Base-by-base conservation (phyloP, 2,113 vertebrate species). In the Steatornis caripensis region DNA sequence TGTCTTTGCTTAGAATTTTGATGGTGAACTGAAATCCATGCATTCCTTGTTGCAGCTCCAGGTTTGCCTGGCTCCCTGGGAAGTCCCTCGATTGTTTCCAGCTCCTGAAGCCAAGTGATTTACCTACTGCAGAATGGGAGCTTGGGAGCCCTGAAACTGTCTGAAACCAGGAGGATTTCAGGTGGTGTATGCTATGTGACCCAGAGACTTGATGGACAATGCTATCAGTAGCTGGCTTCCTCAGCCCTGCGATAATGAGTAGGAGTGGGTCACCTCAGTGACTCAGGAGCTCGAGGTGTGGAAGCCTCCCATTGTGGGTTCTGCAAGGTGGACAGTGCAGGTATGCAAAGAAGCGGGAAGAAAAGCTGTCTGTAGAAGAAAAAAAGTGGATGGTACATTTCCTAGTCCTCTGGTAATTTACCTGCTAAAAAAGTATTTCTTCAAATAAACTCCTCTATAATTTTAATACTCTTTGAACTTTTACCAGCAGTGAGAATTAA, bases 51-150 rank as follows among this genome's bases (percentile, higher is more conserved):
- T 74, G 46, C n/a, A 74, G 11, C 29, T 70, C 64, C 64, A 62
- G 68, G 64, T 90, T 90, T 93, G 39, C 61, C 32, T 69, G 68
- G 45, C 91, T 96, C 94, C 93, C 86, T 72, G 23, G 79, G 83
- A 90, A 90, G 85, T 57, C 46, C 32, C 49, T 74, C 93, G 83
- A 89, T 95, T 93, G 55, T 46, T 94, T 93, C 89, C 83, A 95
- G 75, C 49, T 93, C 64, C 86, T 77, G 68, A 81, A 84, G 54
- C 19, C 49, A 57, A 83, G 23, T 62, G 58, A 85, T 93, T 97
- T 86, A 93, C 62, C n/a, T 68, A 7, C 58, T 93, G 46, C 29
- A 66, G 60, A 57, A 77, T 5, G 15, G 51, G 37, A 80, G 20
- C 54, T 54, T 72, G 36, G 41, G 83, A 86, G 49, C 19, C 34